Evolutionary conservation across 2,113 vertebrate genomes (phyloP), one percentile per base, ranked within the genome.

Genomic region (Pterophyllum scalare): DNA sequence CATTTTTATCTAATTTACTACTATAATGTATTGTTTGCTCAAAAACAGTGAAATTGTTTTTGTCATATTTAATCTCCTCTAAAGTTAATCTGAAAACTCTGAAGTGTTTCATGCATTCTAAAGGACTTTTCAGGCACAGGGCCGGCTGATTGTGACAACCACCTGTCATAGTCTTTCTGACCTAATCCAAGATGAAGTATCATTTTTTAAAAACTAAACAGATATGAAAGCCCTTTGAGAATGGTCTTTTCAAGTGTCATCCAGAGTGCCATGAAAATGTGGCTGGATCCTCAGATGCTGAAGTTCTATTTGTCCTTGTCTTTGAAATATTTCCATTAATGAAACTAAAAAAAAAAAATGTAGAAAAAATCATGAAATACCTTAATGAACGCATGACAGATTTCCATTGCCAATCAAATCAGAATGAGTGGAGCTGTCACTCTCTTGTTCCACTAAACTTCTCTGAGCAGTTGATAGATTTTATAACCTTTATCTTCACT

Each of bases 241-340:
- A 58, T 2, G 3, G 20, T 70, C 70, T 81, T 87, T 84, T 83
- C 26, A 88, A 80, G 58, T 79, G 79, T 76, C 85, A 77, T 54
- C 75, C 76, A 43, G 4, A 20, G 26, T 33, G 67, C 35, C 40
- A 8, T 78, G 56, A 65, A 64, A 90, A 77, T 82, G 59, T 60
- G 60, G 83, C 33, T 79, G 60, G 64, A 77, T 80, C 59, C 28
- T 80, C 60, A 81, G 77, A 83, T 38, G 35, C 57, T 38, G 31
- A 62, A 77, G 22, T 67, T 82, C 35, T 64, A n/a, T 86, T 81
- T 80, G 52, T 85, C 70, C 35, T 84, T 33, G n/a, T 87, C 74
- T 87, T 81, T 88, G 77, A 87, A 77, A 83, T 75, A 26, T 59
- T 86, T 78, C 38, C 78, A 74, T 90, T 76, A 82, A 88, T 88